These are phyloP conservation scores for Luperina nickerlii DNA, from an alignment of 2,888 invertebrate species.

Conservation along the genomic window DNA sequence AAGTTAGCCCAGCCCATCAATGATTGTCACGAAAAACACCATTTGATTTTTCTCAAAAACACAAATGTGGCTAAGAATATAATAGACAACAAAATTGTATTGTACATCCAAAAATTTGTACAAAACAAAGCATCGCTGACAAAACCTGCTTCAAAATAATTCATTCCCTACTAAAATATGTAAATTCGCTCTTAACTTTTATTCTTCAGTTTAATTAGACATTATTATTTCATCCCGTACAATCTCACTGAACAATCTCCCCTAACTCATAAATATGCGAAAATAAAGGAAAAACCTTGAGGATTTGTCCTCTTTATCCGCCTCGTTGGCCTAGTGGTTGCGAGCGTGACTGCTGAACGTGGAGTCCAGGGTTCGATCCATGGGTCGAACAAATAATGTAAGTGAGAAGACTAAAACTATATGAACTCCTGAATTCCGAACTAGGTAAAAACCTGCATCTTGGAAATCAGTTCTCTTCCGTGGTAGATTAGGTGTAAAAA, in stretches of 20 bases:
- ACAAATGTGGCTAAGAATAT: not conserved
- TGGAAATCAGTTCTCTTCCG: no score
- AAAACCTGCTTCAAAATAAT: slow-evolving; percentile 31
- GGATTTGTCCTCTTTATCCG: slow-evolving; percentile 15
- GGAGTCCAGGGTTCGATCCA: not conserved
- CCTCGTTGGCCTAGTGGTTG: not conserved
- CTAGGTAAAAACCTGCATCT: no score
- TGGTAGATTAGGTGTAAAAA: no score
- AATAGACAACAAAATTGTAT: not conserved
- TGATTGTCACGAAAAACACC: not conserved
- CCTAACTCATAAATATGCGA: slow-evolving; percentile 61
- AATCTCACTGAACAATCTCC: slow-evolving; percentile 42
- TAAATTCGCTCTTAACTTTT: slow-evolving; percentile 61
- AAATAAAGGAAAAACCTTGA: slow-evolving; percentile 33
- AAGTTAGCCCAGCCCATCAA: not conserved
- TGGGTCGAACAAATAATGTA: no score
- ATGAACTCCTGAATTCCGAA: no score
- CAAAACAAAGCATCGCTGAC: slow-evolving; percentile 26
- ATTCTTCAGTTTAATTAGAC: slow-evolving; percentile 57
- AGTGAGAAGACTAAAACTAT: no score
- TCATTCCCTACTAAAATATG: slow-evolving; percentile 44
- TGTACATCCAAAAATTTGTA: slow-evolving; percentile 2
- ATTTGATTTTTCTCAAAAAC: not conserved
- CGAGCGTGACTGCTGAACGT: not conserved
- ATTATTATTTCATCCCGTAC: slow-evolving; percentile 58